A percentile compares a stretch with the other conserved stretches of the same genome.
These are phyloP conservation scores for Aradus depressus DNA, from an alignment of 2,888 invertebrate species.

Conservation along the genomic window DNA sequence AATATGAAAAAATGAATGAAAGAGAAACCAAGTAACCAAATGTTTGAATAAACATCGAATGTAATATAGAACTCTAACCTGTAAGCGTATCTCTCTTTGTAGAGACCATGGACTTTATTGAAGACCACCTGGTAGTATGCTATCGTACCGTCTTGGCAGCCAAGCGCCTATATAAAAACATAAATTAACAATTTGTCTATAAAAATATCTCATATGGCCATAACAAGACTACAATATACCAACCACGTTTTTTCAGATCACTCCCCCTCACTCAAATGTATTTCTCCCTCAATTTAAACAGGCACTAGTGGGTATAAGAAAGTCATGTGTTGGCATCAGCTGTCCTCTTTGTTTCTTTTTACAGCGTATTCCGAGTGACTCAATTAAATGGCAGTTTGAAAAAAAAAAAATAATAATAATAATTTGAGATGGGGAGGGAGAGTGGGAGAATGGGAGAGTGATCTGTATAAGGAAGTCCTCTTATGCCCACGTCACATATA, in stretches of 20 bases:
- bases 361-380: no score
- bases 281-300: no score
- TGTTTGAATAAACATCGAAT: neutral
- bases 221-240: neutral
- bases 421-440: no score
- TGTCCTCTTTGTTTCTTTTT: no score
- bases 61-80: slow-evolving; percentile 32
- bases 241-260: no score
- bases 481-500: no score
- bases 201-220: neutral
- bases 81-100: slow-evolving; percentile 80
- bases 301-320: no score
- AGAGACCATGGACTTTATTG: slow-evolving; percentile 90
- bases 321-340: no score
- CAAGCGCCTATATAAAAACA: slow-evolving; percentile 49
- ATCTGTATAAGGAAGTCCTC: no score
- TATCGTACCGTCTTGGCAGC: slow-evolving; percentile 93
- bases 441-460: no score
- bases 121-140: slow-evolving; percentile 86
- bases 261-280: slow-evolving; percentile 6
- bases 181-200: neutral
- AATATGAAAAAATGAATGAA: neutral
- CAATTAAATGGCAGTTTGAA: no score
- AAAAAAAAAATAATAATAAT: no score
- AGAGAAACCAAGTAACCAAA: neutral